Percentiles rank a stretch among this genome's conserved stretches.
Conservation (phyloP, 2,888 invertebrate genomes). For the Platerodrilus igneus region DNA sequence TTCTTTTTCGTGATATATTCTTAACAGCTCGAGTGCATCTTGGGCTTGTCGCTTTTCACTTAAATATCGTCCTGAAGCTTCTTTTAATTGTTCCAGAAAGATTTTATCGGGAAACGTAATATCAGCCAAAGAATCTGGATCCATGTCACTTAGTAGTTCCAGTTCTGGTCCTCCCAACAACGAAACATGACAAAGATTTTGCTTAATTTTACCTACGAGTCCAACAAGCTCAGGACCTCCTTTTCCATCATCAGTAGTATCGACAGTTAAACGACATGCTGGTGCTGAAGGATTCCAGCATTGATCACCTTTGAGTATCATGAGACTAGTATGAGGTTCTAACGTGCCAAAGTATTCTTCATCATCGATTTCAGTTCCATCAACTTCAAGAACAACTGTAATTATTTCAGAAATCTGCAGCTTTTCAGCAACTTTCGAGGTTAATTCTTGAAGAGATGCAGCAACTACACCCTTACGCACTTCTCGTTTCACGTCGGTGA, state of each 20-base stretch:
- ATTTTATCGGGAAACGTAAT: conserved; percentile 68
- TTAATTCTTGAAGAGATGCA: conserved; percentile 70
- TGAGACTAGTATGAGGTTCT: conserved; percentile 80
- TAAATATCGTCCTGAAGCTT: conserved; percentile 75
- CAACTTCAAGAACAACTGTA: conserved; percentile 82
- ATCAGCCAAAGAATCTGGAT: conserved; percentile 81
- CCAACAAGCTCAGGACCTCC: conserved; percentile 62
- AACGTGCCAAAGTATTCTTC: conserved; percentile 91
- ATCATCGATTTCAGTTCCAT: conserved; percentile 93
- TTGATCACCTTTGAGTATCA: conserved; percentile 72
- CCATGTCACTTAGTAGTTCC: conserved; percentile 83
- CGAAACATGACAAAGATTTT: conserved; percentile 79
- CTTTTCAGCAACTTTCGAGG: conserved; percentile 70
- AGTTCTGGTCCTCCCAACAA: conserved; percentile 78
- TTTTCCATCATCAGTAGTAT: conserved; percentile 56
- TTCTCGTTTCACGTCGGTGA: conserved; percentile 74
- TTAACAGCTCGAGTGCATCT: conserved; percentile 80
- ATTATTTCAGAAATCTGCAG: conserved; percentile 61
- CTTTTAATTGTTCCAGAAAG: conserved; percentile 75
- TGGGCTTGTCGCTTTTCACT: conserved; percentile 81
- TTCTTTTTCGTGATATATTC: conserved; percentile 59
- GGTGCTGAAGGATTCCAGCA: conserved; percentile 68
- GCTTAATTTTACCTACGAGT: conserved; percentile 71
- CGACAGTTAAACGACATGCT: conserved; percentile 58
- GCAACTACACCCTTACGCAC: conserved; percentile 81